Percentiles rank a stretch among this genome's conserved stretches.
Conservation (phyloP, 2,888 invertebrate genomes). For the Agonopterix heracliana region DNA sequence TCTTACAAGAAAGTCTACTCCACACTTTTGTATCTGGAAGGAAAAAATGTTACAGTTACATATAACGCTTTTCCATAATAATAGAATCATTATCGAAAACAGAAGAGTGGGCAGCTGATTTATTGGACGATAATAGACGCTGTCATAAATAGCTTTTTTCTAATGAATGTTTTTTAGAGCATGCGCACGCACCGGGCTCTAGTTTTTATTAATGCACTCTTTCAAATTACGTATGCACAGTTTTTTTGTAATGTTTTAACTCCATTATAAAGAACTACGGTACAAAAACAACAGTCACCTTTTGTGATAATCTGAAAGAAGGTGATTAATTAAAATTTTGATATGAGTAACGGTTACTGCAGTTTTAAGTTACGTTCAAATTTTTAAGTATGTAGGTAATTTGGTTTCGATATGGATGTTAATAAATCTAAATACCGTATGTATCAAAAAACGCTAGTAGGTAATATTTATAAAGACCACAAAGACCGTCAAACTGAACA, state of each 20-base stretch:
- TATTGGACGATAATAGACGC: conserved; percentile 74
- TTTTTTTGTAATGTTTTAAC: conserved; percentile 24
- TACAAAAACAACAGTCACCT: conserved; percentile 39
- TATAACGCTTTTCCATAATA: conserved; percentile 76
- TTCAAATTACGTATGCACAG: conserved; percentile 54
- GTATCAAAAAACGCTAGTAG: too few relatives aligned
- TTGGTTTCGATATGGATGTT: too few relatives aligned
- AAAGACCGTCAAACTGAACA: too few relatives aligned
- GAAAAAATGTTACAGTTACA: conserved; percentile 74
- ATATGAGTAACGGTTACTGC: conserved; percentile 6
- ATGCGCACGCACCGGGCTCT: conserved; percentile 55
- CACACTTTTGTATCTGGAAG: conserved; percentile 28
- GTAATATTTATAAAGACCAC: too few relatives aligned
- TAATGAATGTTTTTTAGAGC: conserved; percentile 61
- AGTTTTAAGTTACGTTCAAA: background rate
- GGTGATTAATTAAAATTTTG: conserved; percentile 16
- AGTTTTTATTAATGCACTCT: conserved; percentile 56
- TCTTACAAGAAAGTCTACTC: conserved; percentile 21
- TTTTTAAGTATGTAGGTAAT: too few relatives aligned
- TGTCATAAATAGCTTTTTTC: conserved; percentile 75
- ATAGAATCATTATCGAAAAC: conserved; percentile 77
- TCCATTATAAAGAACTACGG: conserved; percentile 18
- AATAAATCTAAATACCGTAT: too few relatives aligned
- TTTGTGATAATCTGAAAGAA: conserved; percentile 37
- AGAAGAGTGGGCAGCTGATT: conserved; percentile 77